Evolutionary conservation across 2,113 vertebrate species (phyloP), one percentile per base, ranked within the genome.

Genomic region (Sakesphorus luctuosus): DNA sequence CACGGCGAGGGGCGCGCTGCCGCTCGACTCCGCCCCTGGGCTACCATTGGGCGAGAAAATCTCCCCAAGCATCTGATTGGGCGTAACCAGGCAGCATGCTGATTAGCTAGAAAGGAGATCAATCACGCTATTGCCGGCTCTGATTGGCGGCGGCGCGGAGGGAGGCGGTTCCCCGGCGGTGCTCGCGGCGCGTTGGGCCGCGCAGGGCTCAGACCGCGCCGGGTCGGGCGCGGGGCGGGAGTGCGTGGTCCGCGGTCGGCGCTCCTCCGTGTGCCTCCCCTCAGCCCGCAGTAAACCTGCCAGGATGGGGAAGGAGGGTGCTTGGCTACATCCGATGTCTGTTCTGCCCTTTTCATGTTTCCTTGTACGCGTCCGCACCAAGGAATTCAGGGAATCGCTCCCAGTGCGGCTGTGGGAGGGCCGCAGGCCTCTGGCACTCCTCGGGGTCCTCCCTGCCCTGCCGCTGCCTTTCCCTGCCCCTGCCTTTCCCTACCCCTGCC

Each of bases 81-180:
- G 13, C 74, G 69, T 43, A 14, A 9, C 0, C 7, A 3, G 0
- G 0, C 0, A 31, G 38, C 43, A 3, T 1, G 14, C 1, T 3
- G 65, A 94, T 91, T 87, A 76, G 91, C 6, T 71, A 1, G 0
- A 0, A 1, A 0, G 6, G 1, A 9, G 1, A 26, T 92, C 90
- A 63, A 38, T 93, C 92, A 63, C 0, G 3, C 0, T 20, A 0
- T 0, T 1, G 6, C 15, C 16, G 15, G 0, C 7, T 38, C 8
- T 69, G 78, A 83, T 85, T 97, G 85, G 95, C 9, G 1, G 40
- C 40, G 40, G 9, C 40, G 40, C 40, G 40, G 12, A 40, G 40
- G 40, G 40, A 40, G 40, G 40, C 40, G 40, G 40, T 40, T 40
- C 40, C 40, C 40, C 40, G 40, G 40, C 40, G 40, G 40, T 13